phyloP scores from a whole-genome alignment of 2,113 vertebrate genomes.

The Fregata magnificens region DNA sequence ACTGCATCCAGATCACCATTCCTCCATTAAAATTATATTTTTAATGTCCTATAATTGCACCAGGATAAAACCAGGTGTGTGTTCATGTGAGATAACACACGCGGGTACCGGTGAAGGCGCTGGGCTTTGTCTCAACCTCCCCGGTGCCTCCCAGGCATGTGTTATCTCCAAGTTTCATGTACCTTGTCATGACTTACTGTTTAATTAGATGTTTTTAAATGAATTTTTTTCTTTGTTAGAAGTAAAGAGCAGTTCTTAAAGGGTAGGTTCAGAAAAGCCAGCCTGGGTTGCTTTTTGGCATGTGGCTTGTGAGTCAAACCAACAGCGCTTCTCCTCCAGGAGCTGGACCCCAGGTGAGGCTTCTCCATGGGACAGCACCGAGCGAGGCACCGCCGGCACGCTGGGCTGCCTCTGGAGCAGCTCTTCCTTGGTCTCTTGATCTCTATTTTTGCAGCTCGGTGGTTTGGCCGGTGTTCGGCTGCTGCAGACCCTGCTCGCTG shows the following conservation, averaged over 20 bases:
- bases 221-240: slow-evolving; percentile 20
- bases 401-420: not conserved
- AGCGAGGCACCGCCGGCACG: rapidly evolving
- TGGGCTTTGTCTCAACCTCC: slow-evolving; percentile 45
- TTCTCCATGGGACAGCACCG: rapidly evolving
- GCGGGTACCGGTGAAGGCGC: slow-evolving; percentile 1
- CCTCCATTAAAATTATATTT: slow-evolving; percentile 52
- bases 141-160: slow-evolving; percentile 22
- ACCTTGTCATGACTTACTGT: slow-evolving; percentile 64
- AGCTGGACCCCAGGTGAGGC: not conserved
- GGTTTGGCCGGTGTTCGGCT: rapidly evolving
- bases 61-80: slow-evolving; percentile 53
- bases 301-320: not conserved
- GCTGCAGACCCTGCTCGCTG: not conserved
- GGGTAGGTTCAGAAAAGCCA: slow-evolving; percentile 12
- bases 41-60: slow-evolving; percentile 65
- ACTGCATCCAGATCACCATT: slow-evolving; percentile 54
- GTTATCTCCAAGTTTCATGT: slow-evolving; percentile 63
- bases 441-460: rapidly evolving
- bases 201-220: slow-evolving; percentile 66
- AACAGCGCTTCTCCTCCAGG: not conserved
- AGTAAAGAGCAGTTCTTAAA: not conserved
- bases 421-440: not conserved
- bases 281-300: not conserved
- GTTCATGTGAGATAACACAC: slow-evolving; percentile 46